Evolutionary conservation across 2,113 vertebrate species (phyloP).

Genomic region (Hippocampus zosterae): DNA sequence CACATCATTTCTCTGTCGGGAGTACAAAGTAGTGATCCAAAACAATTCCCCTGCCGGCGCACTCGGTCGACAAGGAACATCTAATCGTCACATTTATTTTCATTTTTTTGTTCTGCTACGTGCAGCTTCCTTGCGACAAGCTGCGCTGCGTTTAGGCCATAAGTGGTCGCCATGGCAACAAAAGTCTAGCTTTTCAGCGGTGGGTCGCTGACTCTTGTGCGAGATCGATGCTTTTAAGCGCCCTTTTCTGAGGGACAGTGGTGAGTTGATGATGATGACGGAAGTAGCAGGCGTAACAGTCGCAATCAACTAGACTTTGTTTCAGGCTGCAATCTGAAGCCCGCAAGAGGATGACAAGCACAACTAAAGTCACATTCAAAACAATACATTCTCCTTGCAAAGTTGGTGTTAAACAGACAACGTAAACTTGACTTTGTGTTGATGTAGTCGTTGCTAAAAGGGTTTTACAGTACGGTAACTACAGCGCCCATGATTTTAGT

Average conservation of each 20-base stretch:
- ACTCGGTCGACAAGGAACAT: background rate
- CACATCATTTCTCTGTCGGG: background rate
- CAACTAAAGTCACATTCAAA: background rate
- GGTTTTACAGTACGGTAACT: too few species aligned
- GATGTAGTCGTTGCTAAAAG: too few species aligned
- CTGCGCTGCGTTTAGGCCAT: background rate
- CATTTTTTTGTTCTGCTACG: background rate
- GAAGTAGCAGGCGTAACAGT: background rate
- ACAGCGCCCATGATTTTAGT: too few species aligned
- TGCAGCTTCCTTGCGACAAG: background rate
- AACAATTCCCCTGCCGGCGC: background rate
- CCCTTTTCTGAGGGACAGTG: background rate
- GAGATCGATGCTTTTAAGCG: conserved; percentile 1
- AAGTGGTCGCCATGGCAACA: background rate
- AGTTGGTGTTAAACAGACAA: too few species aligned
- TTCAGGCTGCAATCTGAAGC: background rate
- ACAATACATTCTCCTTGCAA: too few species aligned
- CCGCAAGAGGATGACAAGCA: background rate
- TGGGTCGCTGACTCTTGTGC: background rate
- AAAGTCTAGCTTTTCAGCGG: background rate
- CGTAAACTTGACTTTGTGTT: too few species aligned
- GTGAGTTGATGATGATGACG: background rate
- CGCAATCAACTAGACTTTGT: background rate
- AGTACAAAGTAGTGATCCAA: background rate
- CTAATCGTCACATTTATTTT: background rate